Conservation (phyloP, 2,888 invertebrate genomes). For the Euplagia quadripunctaria region DNA sequence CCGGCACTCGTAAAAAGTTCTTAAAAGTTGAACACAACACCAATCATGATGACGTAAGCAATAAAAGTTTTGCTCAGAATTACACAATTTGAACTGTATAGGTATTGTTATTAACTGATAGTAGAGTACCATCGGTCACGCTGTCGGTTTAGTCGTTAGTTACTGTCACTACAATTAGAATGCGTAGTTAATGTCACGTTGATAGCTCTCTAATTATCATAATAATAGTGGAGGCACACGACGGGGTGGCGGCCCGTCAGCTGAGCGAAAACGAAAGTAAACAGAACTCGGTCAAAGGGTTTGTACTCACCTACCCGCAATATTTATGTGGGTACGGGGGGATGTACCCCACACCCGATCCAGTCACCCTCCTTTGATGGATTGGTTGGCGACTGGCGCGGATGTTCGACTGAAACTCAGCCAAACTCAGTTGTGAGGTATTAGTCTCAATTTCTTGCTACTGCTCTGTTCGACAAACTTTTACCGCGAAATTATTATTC, state of each 20-base stretch:
- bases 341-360: slow-evolving; percentile 78
- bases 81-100: slow-evolving; percentile 24
- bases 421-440: slow-evolving; percentile 76
- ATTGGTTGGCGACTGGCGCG: slow-evolving; percentile 86
- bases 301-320: slow-evolving; percentile 87
- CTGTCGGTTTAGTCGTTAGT: slow-evolving; percentile 40
- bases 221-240: slow-evolving; percentile 82
- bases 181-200: slow-evolving; percentile 69
- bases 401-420: slow-evolving; percentile 83
- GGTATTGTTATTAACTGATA: slow-evolving; percentile 36
- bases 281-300: slow-evolving; percentile 88
- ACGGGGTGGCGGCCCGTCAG: slow-evolving; percentile 83
- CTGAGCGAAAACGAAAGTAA: slow-evolving; percentile 88
- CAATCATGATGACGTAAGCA: slow-evolving; percentile 9
- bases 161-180: slow-evolving; percentile 61
- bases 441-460: slow-evolving; percentile 81
- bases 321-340: slow-evolving; percentile 86
- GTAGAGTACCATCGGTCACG: slow-evolving; percentile 28
- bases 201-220: slow-evolving; percentile 85
- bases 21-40: slow-evolving; percentile 19
- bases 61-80: slow-evolving; percentile 18
- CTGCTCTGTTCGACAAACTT: slow-evolving; percentile 75
- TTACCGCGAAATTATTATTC: slow-evolving; percentile 81
- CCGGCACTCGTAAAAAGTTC: slow-evolving; percentile 31
- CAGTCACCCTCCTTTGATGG: slow-evolving; percentile 86